Percentiles rank a stretch among this genome's conserved stretches.
Conservation (phyloP, 2,113 vertebrate species). For the Suncus etruscus region DNA sequence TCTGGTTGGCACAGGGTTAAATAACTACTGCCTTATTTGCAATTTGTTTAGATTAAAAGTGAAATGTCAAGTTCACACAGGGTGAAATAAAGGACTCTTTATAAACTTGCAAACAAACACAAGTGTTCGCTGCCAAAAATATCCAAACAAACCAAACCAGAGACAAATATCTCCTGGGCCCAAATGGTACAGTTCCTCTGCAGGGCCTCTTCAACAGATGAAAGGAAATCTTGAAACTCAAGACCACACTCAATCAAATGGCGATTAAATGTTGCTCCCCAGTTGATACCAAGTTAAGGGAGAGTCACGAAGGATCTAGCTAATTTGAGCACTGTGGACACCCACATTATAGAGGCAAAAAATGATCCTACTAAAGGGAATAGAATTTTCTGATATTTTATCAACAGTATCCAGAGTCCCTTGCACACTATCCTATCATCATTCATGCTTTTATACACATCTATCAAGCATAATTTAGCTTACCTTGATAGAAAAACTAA, state of each 20-base stretch:
- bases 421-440: neutral
- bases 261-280: neutral
- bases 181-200: slow-evolving; percentile 68
- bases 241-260: neutral
- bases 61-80: slow-evolving; percentile 81
- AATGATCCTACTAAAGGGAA: neutral
- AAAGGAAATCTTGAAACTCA: slow-evolving; percentile 49
- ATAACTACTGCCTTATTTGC: slow-evolving; percentile 72
- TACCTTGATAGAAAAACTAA: slow-evolving; percentile 42
- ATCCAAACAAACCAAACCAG: slow-evolving; percentile 79
- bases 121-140: slow-evolving; percentile 70
- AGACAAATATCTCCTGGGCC: slow-evolving; percentile 73
- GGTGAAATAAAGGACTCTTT: slow-evolving; percentile 83
- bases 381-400: slow-evolving; percentile 41
- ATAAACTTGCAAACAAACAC: slow-evolving; percentile 78
- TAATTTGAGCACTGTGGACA: neutral
- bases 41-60: slow-evolving; percentile 80
- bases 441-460: neutral
- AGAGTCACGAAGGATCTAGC: neutral
- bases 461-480: neutral
- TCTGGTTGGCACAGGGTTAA: slow-evolving; percentile 69
- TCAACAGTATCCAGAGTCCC: neutral
- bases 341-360: neutral
- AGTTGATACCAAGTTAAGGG: neutral
- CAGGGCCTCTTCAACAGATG: neutral